These are phyloP conservation scores for Bellardia pandia DNA, from an alignment of 2,888 invertebrate species.

Conservation along the genomic window DNA sequence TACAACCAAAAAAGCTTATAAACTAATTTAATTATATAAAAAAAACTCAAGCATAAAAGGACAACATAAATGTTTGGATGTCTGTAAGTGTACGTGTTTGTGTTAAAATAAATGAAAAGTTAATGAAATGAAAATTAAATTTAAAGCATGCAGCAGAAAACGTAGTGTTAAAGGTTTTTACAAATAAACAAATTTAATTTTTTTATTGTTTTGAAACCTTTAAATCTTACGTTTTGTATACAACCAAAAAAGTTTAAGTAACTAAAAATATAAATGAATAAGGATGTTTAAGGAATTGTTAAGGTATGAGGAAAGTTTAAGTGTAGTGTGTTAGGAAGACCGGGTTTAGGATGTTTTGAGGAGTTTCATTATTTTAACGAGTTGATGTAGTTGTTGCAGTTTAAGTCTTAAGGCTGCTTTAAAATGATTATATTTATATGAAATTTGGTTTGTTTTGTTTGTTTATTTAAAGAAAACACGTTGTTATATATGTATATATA, in stretches of 20 bases:
- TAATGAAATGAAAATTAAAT: conserved; percentile 60
- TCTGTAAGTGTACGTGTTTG: conserved; percentile 37
- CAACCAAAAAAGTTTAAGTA: conserved; percentile 37
- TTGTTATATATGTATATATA: conserved; percentile 30
- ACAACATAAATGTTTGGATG: conserved; percentile 76
- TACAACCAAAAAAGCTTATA: conserved; percentile 79
- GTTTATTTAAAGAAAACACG: not conserved
- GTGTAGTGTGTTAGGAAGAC: conserved; percentile 33
- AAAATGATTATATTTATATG: conserved; percentile 47
- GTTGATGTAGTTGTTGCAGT: conserved; percentile 53
- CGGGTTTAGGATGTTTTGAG: conserved; percentile 23
- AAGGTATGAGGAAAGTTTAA: not conserved
- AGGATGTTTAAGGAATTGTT: conserved; percentile 26
- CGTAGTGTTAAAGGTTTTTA: conserved; percentile 73
- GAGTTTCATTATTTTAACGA: conserved; percentile 53
- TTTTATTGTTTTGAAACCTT: conserved; percentile 24
- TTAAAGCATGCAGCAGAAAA: conserved; percentile 78
- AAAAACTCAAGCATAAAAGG: conserved; percentile 78
- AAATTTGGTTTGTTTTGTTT: conserved; percentile 12
- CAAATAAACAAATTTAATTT: conserved; percentile 4
- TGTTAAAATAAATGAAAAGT: conserved; percentile 70
- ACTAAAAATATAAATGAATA: conserved; percentile 57
- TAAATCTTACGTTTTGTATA: conserved; percentile 72
- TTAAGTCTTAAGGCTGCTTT: conserved; percentile 58
- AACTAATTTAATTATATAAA: conserved; percentile 67